Percentiles rank a stretch among this genome's conserved stretches.
Conservation (phyloP, 2,888 invertebrate species). For the Eupithecia dodoneata region DNA sequence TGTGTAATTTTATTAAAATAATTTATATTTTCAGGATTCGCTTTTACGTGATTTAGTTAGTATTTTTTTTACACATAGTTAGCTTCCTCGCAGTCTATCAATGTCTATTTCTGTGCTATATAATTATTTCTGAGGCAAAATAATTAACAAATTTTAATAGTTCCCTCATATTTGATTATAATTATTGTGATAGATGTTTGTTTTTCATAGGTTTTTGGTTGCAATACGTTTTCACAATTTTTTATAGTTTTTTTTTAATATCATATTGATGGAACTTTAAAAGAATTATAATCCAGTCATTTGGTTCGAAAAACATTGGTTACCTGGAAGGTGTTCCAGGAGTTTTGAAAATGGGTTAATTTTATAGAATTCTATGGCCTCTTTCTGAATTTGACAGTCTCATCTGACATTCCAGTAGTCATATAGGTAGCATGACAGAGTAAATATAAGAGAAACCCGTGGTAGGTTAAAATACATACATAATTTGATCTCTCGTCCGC, state of each 20-base stretch:
- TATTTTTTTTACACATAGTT: slow-evolving; percentile 49
- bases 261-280: slow-evolving; percentile 1
- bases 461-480: no score
- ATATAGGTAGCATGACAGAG: no score
- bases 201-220: not conserved
- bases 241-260: not conserved
- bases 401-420: no score
- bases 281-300: not conserved
- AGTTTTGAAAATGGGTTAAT: no score
- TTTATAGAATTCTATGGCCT: no score
- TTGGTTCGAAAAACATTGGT: no score
- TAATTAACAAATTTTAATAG: slow-evolving; percentile 32
- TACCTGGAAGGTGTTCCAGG: no score
- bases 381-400: no score
- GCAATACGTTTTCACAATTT: not conserved
- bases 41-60: slow-evolving; percentile 64
- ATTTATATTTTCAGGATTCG: slow-evolving; percentile 61
- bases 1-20: slow-evolving; percentile 5
- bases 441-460: no score
- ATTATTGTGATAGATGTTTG: not conserved
- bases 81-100: slow-evolving; percentile 51
- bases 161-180: slow-evolving; percentile 19
- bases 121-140: slow-evolving; percentile 16
- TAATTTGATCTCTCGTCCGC: no score
- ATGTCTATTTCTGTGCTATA: slow-evolving; percentile 36